Conservation (phyloP, 1,140 invertebrate genomes). For the Tribolium castaneum region DNA sequence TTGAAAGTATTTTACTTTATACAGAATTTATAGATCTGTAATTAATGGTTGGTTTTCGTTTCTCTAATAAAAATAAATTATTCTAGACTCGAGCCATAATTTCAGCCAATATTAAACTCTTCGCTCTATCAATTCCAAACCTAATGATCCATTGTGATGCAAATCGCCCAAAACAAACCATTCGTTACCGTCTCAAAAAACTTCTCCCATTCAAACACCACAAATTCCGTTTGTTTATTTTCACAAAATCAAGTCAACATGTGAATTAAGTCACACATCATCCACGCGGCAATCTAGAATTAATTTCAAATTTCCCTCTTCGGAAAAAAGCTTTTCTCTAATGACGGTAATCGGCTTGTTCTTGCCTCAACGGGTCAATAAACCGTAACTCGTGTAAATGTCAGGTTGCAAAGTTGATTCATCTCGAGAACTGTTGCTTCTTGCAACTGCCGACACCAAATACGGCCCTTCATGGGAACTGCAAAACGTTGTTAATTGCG, state of each 20-base stretch:
- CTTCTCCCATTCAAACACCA: background rate
- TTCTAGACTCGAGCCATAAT: no score
- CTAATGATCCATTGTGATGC: background rate
- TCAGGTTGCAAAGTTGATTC: slow-evolving; percentile 11
- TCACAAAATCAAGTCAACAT: background rate
- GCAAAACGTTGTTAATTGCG: background rate
- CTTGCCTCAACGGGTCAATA: background rate
- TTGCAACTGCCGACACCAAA: slow-evolving; percentile 6
- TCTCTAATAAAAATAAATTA: no score
- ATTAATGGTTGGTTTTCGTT: no score
- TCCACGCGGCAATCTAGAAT: background rate
- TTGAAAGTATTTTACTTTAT: no score
- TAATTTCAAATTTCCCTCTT: background rate
- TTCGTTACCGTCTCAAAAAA: background rate
- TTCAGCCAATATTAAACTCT: no score
- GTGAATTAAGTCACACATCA: slow-evolving; percentile 3
- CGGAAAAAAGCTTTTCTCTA: background rate
- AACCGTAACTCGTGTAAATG: slow-evolving; percentile 19
- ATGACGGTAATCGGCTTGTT: background rate
- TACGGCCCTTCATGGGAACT: slow-evolving; percentile 2
- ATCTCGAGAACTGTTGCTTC: slow-evolving; percentile 20
- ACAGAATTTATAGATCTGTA: no score
- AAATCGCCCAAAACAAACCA: background rate
- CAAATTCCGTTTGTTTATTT: slow-evolving; percentile 14
- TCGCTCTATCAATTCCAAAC: background rate